These are phyloP conservation scores for Daboia siamensis DNA, from an alignment of 2,113 vertebrate genomes.

Conservation along the genomic window DNA sequence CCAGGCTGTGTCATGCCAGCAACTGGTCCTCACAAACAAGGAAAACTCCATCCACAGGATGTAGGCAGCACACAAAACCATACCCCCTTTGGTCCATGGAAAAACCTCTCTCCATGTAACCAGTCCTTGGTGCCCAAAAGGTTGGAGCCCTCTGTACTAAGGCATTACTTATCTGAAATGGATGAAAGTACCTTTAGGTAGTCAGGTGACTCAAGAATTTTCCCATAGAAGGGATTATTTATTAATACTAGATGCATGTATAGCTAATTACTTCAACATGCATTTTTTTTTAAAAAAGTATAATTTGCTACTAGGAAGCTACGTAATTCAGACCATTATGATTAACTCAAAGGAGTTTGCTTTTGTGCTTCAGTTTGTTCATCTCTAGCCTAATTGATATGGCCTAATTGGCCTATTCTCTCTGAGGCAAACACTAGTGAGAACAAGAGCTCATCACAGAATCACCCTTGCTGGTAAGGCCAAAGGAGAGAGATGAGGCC, in stretches of 20 bases:
- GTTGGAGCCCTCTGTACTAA: neutral
- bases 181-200: neutral
- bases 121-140: too few species aligned
- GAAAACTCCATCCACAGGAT: too few species aligned
- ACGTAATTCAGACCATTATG: conserved; percentile 8
- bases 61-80: too few species aligned
- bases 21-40: too few species aligned
- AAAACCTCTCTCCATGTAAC: too few species aligned
- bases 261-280: neutral
- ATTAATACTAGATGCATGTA: neutral
- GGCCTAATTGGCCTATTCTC: too few species aligned
- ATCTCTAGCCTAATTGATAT: neutral
- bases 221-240: neutral
- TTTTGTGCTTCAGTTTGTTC: neutral
- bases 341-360: conserved; percentile 19
- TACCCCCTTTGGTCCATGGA: too few species aligned
- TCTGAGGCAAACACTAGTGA: neutral
- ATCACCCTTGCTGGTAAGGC: neutral
- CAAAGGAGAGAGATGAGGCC: neutral
- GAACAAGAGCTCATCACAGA: neutral
- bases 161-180: neutral
- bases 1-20: too few species aligned
- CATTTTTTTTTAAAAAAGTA: neutral
- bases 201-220: neutral
- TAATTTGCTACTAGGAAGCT: neutral